phyloP scores from a whole-genome alignment of 1,140 invertebrate species.

The Cataglyphis hispanica region DNA sequence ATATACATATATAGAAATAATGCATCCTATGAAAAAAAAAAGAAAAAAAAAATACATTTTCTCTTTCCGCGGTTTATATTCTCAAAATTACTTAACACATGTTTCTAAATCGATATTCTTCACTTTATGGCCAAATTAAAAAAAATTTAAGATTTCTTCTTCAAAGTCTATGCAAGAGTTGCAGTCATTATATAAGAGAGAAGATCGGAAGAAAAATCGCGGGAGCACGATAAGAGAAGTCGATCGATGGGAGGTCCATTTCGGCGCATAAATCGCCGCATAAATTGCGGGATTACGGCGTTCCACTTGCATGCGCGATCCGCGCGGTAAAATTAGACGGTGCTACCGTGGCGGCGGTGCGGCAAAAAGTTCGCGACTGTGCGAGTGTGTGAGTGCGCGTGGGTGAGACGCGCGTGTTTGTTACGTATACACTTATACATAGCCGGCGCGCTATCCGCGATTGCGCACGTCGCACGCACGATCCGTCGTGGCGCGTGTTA shows the following conservation, averaged over 20 bases:
- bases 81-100: neutral
- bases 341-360: slow-evolving; percentile 33
- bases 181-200: neutral
- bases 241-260: slow-evolving; percentile 31
- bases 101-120: neutral
- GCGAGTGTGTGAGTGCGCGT: slow-evolving; percentile 11
- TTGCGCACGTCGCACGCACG: slow-evolving; percentile 59
- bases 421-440: slow-evolving; percentile 17
- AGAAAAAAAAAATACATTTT: neutral
- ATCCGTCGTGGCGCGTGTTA: slow-evolving; percentile 60
- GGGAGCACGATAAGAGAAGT: slow-evolving; percentile 20
- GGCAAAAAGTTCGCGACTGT: slow-evolving; percentile 54
- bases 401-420: slow-evolving; percentile 17
- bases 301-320: slow-evolving; percentile 48
- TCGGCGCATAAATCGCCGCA: slow-evolving; percentile 18
- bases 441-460: slow-evolving; percentile 22
- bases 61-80: neutral
- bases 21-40: neutral
- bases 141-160: slow-evolving; percentile 14
- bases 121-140: neutral
- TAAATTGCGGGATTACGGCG: slow-evolving; percentile 49
- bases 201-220: neutral
- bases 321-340: slow-evolving; percentile 57
- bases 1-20: neutral
- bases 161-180: neutral